phyloP scores from a whole-genome alignment of 1,140 invertebrate species.

The Drosophila baimaii region DNA sequence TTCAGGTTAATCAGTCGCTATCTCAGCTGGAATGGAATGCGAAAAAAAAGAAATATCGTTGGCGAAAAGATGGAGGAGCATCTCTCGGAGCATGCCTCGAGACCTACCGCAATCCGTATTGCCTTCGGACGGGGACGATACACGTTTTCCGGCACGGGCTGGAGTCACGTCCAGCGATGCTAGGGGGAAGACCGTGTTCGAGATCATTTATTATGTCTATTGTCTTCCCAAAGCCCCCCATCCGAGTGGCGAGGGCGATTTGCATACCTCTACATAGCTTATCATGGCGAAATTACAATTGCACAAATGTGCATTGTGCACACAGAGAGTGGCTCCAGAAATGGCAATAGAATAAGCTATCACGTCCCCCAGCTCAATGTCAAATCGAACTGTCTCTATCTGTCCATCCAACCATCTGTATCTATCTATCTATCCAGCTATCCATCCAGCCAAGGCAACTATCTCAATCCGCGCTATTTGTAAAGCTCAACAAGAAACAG shows the following conservation, averaged over 20 bases:
- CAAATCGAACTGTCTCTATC: slow-evolving; percentile 69
- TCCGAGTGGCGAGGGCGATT: slow-evolving; percentile 34
- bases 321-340: slow-evolving; percentile 2
- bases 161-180: slow-evolving; percentile 47
- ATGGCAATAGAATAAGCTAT: slow-evolving; percentile 40
- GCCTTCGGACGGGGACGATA: slow-evolving; percentile 28
- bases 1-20: slow-evolving; percentile 25
- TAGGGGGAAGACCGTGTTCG: slow-evolving; percentile 33
- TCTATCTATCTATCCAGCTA: slow-evolving; percentile 22
- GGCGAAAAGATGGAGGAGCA: slow-evolving; percentile 8
- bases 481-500: slow-evolving; percentile 34
- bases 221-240: slow-evolving; percentile 26
- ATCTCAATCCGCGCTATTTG: slow-evolving; percentile 49
- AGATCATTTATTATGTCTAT: slow-evolving; percentile 65
- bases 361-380: slow-evolving; percentile 73
- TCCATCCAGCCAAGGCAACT: slow-evolving; percentile 8
- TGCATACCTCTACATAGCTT: slow-evolving; percentile 61
- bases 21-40: slow-evolving; percentile 13
- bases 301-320: slow-evolving; percentile 47
- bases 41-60: not conserved
- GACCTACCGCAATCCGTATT: slow-evolving; percentile 52
- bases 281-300: slow-evolving; percentile 67
- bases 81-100: not conserved
- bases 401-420: slow-evolving; percentile 39
- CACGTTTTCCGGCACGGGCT: slow-evolving; percentile 28